Percentiles rank a stretch among this genome's conserved stretches.
These are phyloP conservation scores for Cenopis cana DNA, from an alignment of 2,888 invertebrate genomes.

Conservation along the genomic window DNA sequence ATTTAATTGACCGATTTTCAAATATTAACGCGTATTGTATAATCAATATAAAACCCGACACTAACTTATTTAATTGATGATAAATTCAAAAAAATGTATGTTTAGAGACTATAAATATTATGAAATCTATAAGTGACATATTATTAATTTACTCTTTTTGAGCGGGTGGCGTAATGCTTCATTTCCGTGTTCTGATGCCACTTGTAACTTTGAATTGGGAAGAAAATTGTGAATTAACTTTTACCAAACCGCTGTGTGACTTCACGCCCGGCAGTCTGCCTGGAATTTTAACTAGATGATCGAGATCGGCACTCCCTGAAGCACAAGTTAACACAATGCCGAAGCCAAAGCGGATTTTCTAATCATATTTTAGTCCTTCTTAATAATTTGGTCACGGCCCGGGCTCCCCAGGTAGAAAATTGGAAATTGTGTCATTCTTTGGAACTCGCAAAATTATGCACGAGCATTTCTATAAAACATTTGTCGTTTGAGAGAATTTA, in stretches of 20 bases:
- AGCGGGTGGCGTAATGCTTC: too few species aligned
- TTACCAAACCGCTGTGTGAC: slow-evolving; percentile 70
- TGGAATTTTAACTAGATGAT: slow-evolving; percentile 79
- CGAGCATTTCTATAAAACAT: slow-evolving; percentile 13
- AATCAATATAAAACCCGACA: too few species aligned
- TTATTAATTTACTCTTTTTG: too few species aligned
- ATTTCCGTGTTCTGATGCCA: slow-evolving; percentile 45
- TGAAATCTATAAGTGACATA: too few species aligned
- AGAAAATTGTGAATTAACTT: slow-evolving; percentile 77
- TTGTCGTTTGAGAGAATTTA: background rate
- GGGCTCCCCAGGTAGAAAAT: slow-evolving; percentile 80
- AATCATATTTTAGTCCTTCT: slow-evolving; percentile 77
- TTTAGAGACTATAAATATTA: too few species aligned
- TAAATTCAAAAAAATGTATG: too few species aligned
- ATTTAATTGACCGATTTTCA: slow-evolving; percentile 13
- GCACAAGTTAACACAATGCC: slow-evolving; percentile 74
- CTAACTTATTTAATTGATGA: too few species aligned
- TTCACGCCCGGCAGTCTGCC: slow-evolving; percentile 71
- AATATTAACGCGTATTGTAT: background rate
- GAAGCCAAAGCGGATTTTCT: slow-evolving; percentile 73
- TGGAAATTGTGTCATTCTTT: slow-evolving; percentile 80
- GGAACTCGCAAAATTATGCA: slow-evolving; percentile 60
- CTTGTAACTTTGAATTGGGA: slow-evolving; percentile 61
- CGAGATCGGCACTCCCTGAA: slow-evolving; percentile 77
- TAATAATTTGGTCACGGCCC: slow-evolving; percentile 81